Percentiles rank a stretch among this genome's conserved stretches.
phyloP scores from a whole-genome alignment of 2,888 invertebrate species.

The Bhutanitis thaidina region DNA sequence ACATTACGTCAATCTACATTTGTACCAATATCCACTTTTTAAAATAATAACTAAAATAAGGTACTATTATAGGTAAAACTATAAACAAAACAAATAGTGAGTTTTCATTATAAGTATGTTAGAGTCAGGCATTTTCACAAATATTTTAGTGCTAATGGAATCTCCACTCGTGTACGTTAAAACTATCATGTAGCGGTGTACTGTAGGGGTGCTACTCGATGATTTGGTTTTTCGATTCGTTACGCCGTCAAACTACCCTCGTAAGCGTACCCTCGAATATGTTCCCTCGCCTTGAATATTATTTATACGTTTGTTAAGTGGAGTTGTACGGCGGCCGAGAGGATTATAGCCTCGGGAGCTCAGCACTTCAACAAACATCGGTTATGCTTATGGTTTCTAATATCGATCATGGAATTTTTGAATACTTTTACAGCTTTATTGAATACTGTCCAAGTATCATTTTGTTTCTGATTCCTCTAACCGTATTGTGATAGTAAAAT shows the following conservation, averaged over 20 bases:
- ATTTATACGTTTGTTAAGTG: slow-evolving; percentile 81
- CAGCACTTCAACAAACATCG: slow-evolving; percentile 77
- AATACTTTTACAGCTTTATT: slow-evolving; percentile 31
- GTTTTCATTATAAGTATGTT: no score
- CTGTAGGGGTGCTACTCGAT: slow-evolving; percentile 78
- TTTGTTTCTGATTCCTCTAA: not conserved
- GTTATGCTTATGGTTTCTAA: slow-evolving; percentile 69
- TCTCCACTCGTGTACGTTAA: slow-evolving; percentile 46
- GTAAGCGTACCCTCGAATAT: slow-evolving; percentile 71
- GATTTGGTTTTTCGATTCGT: slow-evolving; percentile 81
- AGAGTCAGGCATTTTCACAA: not conserved
- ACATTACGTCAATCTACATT: no score
- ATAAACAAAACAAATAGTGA: no score
- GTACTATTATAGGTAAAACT: no score
- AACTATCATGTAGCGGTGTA: slow-evolving; percentile 77
- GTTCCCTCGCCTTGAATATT: slow-evolving; percentile 79
- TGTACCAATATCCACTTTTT: no score
- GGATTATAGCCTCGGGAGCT: slow-evolving; percentile 71
- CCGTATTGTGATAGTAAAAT: not conserved
- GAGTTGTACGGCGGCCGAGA: slow-evolving; percentile 62
- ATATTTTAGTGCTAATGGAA: slow-evolving; percentile 20
- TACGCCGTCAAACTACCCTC: slow-evolving; percentile 80
- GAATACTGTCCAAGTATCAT: slow-evolving; percentile 25
- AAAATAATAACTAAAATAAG: no score
- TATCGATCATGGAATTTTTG: slow-evolving; percentile 53